phyloP scores from a whole-genome alignment of 2,888 invertebrate species.

The Melieria picta region DNA sequence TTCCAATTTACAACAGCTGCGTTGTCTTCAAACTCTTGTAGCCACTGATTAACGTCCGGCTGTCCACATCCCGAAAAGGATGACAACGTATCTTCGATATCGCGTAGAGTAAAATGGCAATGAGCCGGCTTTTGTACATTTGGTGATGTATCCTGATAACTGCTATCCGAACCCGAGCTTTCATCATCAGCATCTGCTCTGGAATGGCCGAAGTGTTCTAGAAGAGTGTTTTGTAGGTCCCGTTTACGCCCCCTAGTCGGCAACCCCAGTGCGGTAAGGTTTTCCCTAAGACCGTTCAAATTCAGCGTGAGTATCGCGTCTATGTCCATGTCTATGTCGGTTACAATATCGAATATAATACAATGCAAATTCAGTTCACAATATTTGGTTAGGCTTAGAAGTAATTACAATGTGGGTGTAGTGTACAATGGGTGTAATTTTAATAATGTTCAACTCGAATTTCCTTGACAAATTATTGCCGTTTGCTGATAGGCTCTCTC shows the following conservation, averaged over 20 bases:
- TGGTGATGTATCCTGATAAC: not conserved
- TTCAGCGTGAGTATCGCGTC: not conserved
- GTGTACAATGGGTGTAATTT: too few species aligned
- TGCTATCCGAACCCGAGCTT: not conserved
- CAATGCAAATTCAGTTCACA: not conserved
- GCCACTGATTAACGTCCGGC: slow-evolving; percentile 31
- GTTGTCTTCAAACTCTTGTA: slow-evolving; percentile 37
- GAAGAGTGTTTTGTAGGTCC: not conserved
- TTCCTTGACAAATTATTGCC: too few species aligned
- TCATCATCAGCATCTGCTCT: not conserved
- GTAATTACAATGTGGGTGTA: too few species aligned
- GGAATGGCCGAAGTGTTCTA: slow-evolving; percentile 4
- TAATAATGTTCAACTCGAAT: too few species aligned
- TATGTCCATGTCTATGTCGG: slow-evolving; percentile 1
- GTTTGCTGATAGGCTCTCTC: too few species aligned
- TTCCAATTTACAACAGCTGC: slow-evolving; percentile 35
- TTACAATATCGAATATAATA: slow-evolving; percentile 2
- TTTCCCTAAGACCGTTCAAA: not conserved
- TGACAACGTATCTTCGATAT: slow-evolving; percentile 35
- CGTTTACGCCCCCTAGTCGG: not conserved
- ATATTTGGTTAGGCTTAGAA: too few species aligned
- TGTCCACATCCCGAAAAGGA: slow-evolving; percentile 31
- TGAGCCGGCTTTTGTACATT: not conserved
- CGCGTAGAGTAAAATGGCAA: slow-evolving; percentile 31
- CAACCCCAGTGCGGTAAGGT: not conserved